Evolutionary conservation across 2,113 vertebrate genomes (phyloP), one percentile per base, ranked within the genome.

Genomic region (Lynx canadensis): DNA sequence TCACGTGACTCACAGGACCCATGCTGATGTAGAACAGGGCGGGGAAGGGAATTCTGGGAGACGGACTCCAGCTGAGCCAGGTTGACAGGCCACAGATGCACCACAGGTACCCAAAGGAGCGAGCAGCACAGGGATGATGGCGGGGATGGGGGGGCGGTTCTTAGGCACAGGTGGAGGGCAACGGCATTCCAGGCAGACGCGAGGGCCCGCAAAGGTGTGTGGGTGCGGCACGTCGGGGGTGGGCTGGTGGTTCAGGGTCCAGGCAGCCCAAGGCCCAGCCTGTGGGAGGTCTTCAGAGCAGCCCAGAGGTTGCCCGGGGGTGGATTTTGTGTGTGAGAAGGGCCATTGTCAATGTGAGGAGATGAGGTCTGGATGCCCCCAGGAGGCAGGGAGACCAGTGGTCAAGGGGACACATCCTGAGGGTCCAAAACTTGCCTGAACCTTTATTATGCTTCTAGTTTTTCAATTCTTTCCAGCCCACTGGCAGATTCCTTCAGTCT

Each of bases 11-110:
- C 19, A 3, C 1, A 11, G 9, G 29, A 2, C 12, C 19, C 74
- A 8, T 0, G 1, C 19, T 36, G 5, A 36, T 36, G 21, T 6
- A 1, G 60, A 82, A 14, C 76, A 0, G 0, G 5, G 10, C 7
- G 11, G 55, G 33, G 27, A 65, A 55, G 48, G 31, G 52, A 9
- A 31, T 27, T 85, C 48, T n/a, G n/a, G 69, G 82, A 84, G 60
- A 31, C 2, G 0, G 4, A 16, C 21, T 38, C 25, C 41, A 0
- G 12, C 50, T 27, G 33, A 52, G 65, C 94, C 27, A 21, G 33
- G 18, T 21, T 10, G 1, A 29, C 12, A 9, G 31, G n/a, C 4
- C 16, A 1, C 23, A 18, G 0, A 31, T 41, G 52, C 36, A 14
- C 11, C 1, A 0, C 36, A 36, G 79, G 33, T 23, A 25, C 82